Evolutionary conservation across 2,888 invertebrate species (phyloP).

Genomic region (Bellardia pandia): DNA sequence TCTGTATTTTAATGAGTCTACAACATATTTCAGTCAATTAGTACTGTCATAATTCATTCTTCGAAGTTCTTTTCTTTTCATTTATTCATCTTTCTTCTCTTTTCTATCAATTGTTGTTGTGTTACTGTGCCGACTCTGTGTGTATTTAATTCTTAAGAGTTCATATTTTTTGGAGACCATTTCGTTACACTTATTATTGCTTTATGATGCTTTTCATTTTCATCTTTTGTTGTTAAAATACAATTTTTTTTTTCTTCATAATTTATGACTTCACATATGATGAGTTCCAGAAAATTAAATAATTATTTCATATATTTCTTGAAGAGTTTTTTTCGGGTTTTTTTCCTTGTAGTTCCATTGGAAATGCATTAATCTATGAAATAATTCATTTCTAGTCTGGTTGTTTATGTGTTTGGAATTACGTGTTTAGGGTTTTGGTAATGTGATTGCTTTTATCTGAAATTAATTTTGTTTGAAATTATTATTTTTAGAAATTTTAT

Average conservation of each 20-base stretch:
- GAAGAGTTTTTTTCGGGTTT: slow-evolving; percentile 43
- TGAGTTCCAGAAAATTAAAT: slow-evolving; percentile 83
- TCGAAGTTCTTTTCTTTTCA: slow-evolving; percentile 59
- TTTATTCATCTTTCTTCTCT: slow-evolving; percentile 31
- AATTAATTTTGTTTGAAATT: not conserved
- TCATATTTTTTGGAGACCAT: slow-evolving; percentile 37
- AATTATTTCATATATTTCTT: slow-evolving; percentile 76
- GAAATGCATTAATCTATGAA: slow-evolving; percentile 35
- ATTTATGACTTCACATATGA: slow-evolving; percentile 82
- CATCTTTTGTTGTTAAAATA: slow-evolving; percentile 54
- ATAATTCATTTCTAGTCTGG: slow-evolving; percentile 1
- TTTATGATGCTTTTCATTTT: slow-evolving; percentile 31
- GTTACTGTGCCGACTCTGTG: slow-evolving; percentile 4
- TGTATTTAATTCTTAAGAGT: slow-evolving; percentile 10
- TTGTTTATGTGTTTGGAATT: slow-evolving; percentile 3
- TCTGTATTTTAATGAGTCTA: slow-evolving; percentile 64
- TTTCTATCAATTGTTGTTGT: slow-evolving; percentile 42
- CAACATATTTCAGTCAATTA: slow-evolving; percentile 83
- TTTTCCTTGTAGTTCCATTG: slow-evolving; percentile 18
- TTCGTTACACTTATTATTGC: slow-evolving; percentile 65
- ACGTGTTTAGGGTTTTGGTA: slow-evolving; percentile 5
- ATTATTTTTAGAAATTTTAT: not conserved
- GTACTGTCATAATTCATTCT: slow-evolving; percentile 83
- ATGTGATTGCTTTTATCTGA: not conserved
- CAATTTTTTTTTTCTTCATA: slow-evolving; percentile 72